Evolutionary conservation across 2,113 vertebrate genomes (phyloP).

Genomic region (Carassius auratus): DNA sequence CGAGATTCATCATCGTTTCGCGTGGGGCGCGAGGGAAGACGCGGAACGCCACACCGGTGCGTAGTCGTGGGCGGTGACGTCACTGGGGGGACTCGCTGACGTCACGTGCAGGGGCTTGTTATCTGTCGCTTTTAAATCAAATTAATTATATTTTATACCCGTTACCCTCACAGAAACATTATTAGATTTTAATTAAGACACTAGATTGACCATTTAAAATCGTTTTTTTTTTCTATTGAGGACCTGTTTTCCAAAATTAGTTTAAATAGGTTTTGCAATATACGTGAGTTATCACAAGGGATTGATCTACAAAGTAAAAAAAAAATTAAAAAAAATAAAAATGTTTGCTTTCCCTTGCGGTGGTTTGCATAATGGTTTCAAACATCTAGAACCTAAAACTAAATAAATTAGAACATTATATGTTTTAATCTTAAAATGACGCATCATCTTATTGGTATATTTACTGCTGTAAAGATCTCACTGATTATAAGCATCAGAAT

Average conservation of each 20-base stretch:
- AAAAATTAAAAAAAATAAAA: too few species aligned
- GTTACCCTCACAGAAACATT: background rate
- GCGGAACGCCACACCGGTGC: background rate
- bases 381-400: too few species aligned
- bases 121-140: background rate
- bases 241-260: background rate
- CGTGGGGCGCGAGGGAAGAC: constrained; percentile 40
- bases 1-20: background rate
- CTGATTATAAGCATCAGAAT: background rate
- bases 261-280: background rate
- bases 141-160: background rate
- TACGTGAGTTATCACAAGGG: too few species aligned
- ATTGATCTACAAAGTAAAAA: too few species aligned
- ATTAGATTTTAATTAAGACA: background rate
- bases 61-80: constrained; percentile 33
- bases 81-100: constrained; percentile 31
- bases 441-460: background rate
- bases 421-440: background rate
- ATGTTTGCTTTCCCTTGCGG: background rate
- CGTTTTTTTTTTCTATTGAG: background rate
- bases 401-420: too few species aligned
- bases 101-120: constrained; percentile 9
- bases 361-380: background rate
- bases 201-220: background rate
- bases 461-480: background rate